Base-by-base conservation (phyloP, 2,113 vertebrate species). In the Nestor notabilis region DNA sequence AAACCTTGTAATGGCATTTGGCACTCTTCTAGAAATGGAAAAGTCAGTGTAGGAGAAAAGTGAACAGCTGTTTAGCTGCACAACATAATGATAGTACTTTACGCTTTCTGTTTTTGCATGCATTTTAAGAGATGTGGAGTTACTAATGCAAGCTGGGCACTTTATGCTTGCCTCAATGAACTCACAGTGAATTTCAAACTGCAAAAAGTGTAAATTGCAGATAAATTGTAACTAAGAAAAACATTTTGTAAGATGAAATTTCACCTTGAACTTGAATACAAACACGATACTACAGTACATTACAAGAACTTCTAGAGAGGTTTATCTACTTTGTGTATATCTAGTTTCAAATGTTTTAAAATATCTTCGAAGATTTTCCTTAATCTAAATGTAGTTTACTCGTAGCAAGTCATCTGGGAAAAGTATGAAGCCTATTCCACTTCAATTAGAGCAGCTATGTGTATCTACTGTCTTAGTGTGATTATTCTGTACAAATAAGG, bases 21-120 rank as follows among this genome's bases (percentile, higher is more conserved):
- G 49, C 25, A 39, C 53, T 94, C 14, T 19, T 88, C 53, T 93
- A 70, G 29, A 95, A 96, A 97, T 88, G 52, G 77, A 64, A 76
- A 94, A 91, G 47, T 91, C 70, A 82, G 52, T 23, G 64, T 69
- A 66, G 29, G 64, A 85, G 87, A 75, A 89, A 91, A 82, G 23
- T 15, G 19, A 95, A 84, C 88, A 95, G 76, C 93, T 94, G 86
- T 92, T 89, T 94, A 95, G 80, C 64, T 91, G 78, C 61, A 86
- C 66, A 85, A n/a, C 50, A 61, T 90, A 95, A 96, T 94, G 87
- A 82, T 60, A 85, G 70, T 92, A 60, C 56, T 87, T 93, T 89
- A 61, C 0, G 4, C 91, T 90, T 88, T 83, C 81, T 61, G 71
- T 24, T 87, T 96, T 89, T 91, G 83, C 69, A 81, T 64, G 55